Percentiles rank a stretch among this genome's conserved stretches.
Conservation (phyloP, 2,888 invertebrate genomes). For the Metalampra italica region DNA sequence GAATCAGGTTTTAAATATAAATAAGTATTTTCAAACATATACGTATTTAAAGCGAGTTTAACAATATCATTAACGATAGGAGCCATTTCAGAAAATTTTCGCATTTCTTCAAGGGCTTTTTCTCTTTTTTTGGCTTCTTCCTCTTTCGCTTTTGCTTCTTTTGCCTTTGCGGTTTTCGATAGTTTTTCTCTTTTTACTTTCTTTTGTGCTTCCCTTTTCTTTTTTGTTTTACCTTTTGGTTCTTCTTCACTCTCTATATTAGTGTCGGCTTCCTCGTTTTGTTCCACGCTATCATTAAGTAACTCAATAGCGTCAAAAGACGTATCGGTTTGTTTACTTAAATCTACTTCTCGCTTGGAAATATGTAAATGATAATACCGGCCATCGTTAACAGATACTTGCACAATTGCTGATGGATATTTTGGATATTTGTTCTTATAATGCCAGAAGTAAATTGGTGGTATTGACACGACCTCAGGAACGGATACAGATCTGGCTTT, state of each 20-base stretch:
- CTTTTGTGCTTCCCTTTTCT: too few relatives aligned
- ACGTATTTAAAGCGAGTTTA: constrained; percentile 24
- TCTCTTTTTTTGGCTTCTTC: background rate
- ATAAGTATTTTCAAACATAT: constrained; percentile 28
- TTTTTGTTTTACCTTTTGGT: too few relatives aligned
- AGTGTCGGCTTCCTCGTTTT: too few relatives aligned
- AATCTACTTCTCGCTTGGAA: constrained; percentile 20
- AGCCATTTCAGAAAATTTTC: background rate
- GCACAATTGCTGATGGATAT: constrained; percentile 21
- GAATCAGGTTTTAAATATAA: constrained; percentile 20
- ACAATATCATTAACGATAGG: constrained; percentile 22
- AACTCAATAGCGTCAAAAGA: background rate
- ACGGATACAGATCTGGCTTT: constrained; percentile 26
- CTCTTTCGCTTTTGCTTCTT: background rate
- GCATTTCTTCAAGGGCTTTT: too few relatives aligned
- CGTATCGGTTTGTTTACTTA: constrained; percentile 10
- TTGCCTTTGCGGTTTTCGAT: background rate
- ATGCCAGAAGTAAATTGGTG: constrained; percentile 54
- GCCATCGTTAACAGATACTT: constrained; percentile 20
- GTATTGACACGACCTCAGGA: constrained; percentile 38
- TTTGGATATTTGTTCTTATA: background rate
- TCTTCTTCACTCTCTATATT: too few relatives aligned
- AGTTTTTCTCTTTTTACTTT: background rate
- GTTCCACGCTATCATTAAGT: too few relatives aligned
- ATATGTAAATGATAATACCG: constrained; percentile 24